Evolutionary conservation across 2,888 invertebrate species (phyloP).

Genomic region (Caenorhabditis imperialis): DNA sequence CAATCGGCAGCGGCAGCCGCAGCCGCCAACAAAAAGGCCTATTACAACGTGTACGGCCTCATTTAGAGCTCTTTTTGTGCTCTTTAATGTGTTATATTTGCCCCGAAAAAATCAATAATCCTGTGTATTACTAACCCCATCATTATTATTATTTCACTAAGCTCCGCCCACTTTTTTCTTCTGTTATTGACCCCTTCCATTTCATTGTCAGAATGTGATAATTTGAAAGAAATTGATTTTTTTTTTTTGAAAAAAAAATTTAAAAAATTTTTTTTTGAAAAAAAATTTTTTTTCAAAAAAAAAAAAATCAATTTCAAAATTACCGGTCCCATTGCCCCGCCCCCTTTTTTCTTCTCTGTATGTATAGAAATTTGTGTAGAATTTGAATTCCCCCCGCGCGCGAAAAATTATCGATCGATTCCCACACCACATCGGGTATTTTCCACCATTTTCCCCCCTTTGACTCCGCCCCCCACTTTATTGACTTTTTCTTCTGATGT

Average conservation of each 20-base stretch:
- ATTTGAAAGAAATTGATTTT: not conserved
- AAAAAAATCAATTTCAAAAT: no score
- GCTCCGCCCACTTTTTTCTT: no score
- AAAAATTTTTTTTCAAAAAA: not conserved
- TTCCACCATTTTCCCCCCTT: not conserved
- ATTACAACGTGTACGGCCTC: conserved; percentile 49
- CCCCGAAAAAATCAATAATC: no score
- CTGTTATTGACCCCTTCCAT: no score
- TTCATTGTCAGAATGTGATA: no score
- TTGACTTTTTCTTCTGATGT: not conserved
- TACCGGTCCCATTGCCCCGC: no score
- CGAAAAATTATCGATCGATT: no score
- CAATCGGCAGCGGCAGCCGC: conserved; percentile 37
- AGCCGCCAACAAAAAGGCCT: conserved; percentile 40
- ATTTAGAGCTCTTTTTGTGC: conserved; percentile 19
- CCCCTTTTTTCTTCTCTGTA: conserved; percentile 12
- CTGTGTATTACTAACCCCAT: no score
- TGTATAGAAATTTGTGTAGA: conserved; percentile 47
- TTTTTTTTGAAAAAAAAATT: not conserved
- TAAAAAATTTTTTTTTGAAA: not conserved
- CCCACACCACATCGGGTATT: no score
- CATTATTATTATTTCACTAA: conserved; percentile 12
- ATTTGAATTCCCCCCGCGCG: conserved; percentile 2
- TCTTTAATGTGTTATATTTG: no score
- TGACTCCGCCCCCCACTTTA: not conserved